Conservation (phyloP, 2,888 invertebrate species). For the Drosophila algonquin region DNA sequence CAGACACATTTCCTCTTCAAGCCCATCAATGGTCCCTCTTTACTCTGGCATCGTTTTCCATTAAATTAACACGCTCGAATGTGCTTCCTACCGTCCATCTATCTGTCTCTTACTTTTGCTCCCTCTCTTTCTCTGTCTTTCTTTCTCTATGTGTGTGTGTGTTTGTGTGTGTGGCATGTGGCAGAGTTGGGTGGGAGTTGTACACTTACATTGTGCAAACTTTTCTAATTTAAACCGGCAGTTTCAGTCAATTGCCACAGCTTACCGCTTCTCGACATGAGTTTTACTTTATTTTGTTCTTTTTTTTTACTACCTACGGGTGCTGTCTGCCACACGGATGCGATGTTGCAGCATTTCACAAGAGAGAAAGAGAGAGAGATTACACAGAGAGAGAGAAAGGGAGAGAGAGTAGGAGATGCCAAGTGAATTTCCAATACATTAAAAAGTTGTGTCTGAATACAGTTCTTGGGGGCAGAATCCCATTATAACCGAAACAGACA, state of each 20-base stretch:
- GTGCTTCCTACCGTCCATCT: constrained; percentile 25
- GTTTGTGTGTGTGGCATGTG: constrained; percentile 39
- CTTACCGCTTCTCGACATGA: constrained; percentile 78
- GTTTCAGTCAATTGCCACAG: constrained; percentile 78
- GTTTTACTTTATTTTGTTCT: constrained; percentile 60
- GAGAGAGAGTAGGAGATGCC: constrained; percentile 10
- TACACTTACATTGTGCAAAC: constrained; percentile 71
- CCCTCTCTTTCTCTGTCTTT: neutral
- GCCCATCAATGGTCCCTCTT: constrained; percentile 42
- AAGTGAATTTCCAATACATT: constrained; percentile 75
- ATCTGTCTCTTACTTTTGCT: constrained; percentile 3
- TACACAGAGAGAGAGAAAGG: neutral
- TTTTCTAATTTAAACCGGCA: constrained; percentile 78
- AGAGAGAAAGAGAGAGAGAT: neutral
- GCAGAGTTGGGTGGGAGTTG: constrained; percentile 28
- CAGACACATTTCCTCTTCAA: constrained; percentile 38
- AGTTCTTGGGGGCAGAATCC: constrained; percentile 61
- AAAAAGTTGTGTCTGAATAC: constrained; percentile 76
- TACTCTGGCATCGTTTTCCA: constrained; percentile 66
- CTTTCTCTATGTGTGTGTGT: constrained; percentile 7
- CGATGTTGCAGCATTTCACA: constrained; percentile 39
- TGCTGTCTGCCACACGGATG: constrained; percentile 37
- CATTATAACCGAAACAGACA: constrained; percentile 33
- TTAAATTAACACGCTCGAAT: constrained; percentile 76
- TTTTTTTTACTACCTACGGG: constrained; percentile 61